A percentile compares a stretch with the other conserved stretches of the same genome.
Evolutionary conservation across 92 coral and sea anemone species (phyloP).

Genomic region (Isaurus tuberculatus): DNA sequence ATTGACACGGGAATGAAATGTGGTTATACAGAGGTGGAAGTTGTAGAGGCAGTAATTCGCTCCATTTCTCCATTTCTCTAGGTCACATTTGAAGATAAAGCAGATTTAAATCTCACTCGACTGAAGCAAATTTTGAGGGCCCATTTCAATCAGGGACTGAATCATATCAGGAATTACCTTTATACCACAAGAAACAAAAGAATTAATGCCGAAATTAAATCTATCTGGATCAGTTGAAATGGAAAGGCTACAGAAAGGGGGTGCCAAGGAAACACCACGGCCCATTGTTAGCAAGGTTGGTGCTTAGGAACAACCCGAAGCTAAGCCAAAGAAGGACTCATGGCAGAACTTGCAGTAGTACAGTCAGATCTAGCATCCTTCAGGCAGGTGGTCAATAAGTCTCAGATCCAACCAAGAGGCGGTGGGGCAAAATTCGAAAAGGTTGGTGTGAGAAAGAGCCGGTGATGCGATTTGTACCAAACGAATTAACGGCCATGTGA

Average conservation of each 20-base stretch:
- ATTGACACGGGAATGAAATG: conserved; percentile 60
- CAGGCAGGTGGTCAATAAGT: conserved; percentile 43
- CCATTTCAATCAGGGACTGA: conserved; percentile 66
- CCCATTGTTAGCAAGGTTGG: conserved; percentile 12
- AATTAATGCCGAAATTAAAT: conserved; percentile 52
- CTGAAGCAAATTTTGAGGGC: conserved; percentile 58
- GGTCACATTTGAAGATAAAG: conserved; percentile 65
- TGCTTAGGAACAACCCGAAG: conserved; percentile 6
- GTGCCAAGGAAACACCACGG: conserved; percentile 42
- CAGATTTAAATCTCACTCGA: conserved; percentile 53
- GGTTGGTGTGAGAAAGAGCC: neutral
- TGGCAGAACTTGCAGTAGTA: conserved; percentile 34
- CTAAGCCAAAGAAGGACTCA: conserved; percentile 8
- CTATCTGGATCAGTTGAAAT: conserved; percentile 43
- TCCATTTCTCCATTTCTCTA: conserved; percentile 55
- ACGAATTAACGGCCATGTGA: conserved; percentile 9
- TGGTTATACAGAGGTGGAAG: conserved; percentile 59
- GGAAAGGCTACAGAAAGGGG: conserved; percentile 41
- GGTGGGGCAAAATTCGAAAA: neutral
- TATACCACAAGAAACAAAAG: conserved; percentile 57
- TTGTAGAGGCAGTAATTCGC: conserved; percentile 69
- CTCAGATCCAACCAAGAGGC: conserved; percentile 23
- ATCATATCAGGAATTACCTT: conserved; percentile 58
- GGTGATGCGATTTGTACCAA: conserved; percentile 30
- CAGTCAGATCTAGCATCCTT: conserved; percentile 54